phyloP scores from a whole-genome alignment of 1,140 invertebrate species.

The Homarus americanus region DNA sequence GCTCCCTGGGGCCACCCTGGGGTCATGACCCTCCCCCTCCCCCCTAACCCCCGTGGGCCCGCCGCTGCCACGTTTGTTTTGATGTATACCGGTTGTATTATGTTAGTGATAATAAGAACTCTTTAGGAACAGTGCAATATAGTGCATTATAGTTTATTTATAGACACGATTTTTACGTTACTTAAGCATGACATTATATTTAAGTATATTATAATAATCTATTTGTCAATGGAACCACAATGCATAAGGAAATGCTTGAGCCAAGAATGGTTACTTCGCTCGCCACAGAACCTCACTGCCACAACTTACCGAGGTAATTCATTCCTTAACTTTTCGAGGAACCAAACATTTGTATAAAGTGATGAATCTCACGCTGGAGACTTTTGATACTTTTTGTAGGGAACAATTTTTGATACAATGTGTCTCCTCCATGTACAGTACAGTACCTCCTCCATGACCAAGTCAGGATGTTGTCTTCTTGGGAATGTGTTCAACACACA shows the following conservation, averaged over 20 bases:
- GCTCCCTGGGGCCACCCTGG: not conserved
- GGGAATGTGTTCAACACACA: not conserved
- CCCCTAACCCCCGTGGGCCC: not conserved
- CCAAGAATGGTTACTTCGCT: not conserved
- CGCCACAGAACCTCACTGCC: conserved; percentile 38
- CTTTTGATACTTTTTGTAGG: not conserved
- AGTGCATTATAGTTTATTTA: conserved; percentile 70
- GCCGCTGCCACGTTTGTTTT: not conserved
- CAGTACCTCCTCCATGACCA: not conserved
- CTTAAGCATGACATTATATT: conserved; percentile 68
- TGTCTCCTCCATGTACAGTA: not conserved
- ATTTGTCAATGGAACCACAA: not conserved
- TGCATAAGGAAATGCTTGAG: not conserved
- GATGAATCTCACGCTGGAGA: conserved; percentile 46
- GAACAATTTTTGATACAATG: not conserved
- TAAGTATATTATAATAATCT: conserved; percentile 13
- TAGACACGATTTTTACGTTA: conserved; percentile 53
- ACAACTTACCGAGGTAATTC: conserved; percentile 7
- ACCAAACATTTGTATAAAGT: conserved; percentile 23
- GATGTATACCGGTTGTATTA: conserved; percentile 65
- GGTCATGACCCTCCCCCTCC: not conserved
- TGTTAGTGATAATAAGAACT: conserved; percentile 56
- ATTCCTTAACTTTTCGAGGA: conserved; percentile 28
- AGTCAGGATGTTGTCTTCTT: not conserved
- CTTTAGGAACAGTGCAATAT: conserved; percentile 64